Conservation (phyloP, 2,113 vertebrate genomes). For the Sinocyclocheilus anshuiensis region DNA sequence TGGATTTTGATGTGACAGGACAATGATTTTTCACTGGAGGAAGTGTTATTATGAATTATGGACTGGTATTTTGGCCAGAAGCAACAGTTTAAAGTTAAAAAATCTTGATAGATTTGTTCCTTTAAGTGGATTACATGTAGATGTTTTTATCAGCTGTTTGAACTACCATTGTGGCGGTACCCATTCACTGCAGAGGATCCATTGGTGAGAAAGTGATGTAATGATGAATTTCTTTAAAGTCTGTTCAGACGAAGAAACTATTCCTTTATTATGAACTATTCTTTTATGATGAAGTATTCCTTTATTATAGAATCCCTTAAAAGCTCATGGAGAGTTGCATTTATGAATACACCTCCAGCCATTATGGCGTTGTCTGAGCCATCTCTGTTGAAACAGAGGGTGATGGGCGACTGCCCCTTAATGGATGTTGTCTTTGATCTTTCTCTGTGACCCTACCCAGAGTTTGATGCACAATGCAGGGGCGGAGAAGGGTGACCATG, state of each 20-base stretch:
- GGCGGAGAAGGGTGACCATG: not conserved
- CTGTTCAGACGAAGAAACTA: too few relatives aligned
- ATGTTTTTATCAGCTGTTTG: not conserved
- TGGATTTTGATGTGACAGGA: too few relatives aligned
- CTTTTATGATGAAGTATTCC: too few relatives aligned
- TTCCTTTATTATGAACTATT: not conserved
- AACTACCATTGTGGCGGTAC: not conserved
- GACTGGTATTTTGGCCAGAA: too few relatives aligned
- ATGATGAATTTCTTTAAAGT: not conserved
- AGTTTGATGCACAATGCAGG: slow-evolving; percentile 6
- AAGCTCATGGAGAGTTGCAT: not conserved
- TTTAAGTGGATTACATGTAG: not conserved
- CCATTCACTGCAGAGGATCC: not conserved
- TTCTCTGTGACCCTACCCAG: not conserved
- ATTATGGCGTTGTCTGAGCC: not conserved
- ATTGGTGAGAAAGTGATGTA: not conserved
- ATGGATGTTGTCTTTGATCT: slow-evolving; percentile 51
- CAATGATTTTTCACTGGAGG: too few relatives aligned
- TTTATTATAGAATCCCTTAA: not conserved
- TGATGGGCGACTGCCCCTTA: slow-evolving; percentile 16
- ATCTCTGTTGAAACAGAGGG: not conserved
- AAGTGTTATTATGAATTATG: too few relatives aligned
- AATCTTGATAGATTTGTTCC: too few relatives aligned
- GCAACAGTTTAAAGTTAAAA: too few relatives aligned
- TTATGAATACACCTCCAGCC: not conserved